phyloP scores from a whole-genome alignment of 2,797 vertebrate species.

The Oreonectes daqikongensis region DNA sequence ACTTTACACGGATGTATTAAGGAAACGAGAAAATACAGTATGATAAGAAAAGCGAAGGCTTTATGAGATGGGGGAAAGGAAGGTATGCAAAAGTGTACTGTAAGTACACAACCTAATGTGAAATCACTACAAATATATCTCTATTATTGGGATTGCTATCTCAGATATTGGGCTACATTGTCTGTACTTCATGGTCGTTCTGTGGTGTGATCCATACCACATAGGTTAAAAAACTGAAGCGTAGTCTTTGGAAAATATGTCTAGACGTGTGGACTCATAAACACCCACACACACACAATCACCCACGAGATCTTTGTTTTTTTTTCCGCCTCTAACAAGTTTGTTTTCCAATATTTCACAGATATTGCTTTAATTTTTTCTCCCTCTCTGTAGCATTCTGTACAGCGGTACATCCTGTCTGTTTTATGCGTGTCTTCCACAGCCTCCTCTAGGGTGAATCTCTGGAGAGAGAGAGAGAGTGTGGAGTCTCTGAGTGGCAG shows the following conservation, averaged over 20 bases:
- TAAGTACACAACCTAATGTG: too few species aligned
- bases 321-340: not conserved
- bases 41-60: not conserved
- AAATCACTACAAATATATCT: too few species aligned
- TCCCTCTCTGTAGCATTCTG: slow-evolving; percentile 9
- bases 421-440: slow-evolving; percentile 29
- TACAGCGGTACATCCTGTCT: slow-evolving; percentile 36
- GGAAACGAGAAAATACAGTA: not conserved
- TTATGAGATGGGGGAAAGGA: too few species aligned
- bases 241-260: not conserved
- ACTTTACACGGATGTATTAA: not conserved
- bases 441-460: slow-evolving; percentile 44
- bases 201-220: too few species aligned
- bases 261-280: not conserved
- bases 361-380: slow-evolving; percentile 39
- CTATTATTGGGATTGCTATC: too few species aligned
- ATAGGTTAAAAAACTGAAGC: not conserved
- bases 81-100: too few species aligned
- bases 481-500: slow-evolving; percentile 50
- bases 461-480: slow-evolving; percentile 49
- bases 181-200: not conserved
- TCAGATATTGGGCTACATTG: too few species aligned
- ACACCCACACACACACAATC: not conserved
- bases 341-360: slow-evolving; percentile 39
- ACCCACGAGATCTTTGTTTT: not conserved